Evolutionary conservation across 1,140 invertebrate species (phyloP), one percentile per base, ranked within the genome.

Genomic region (Battus philenor): DNA sequence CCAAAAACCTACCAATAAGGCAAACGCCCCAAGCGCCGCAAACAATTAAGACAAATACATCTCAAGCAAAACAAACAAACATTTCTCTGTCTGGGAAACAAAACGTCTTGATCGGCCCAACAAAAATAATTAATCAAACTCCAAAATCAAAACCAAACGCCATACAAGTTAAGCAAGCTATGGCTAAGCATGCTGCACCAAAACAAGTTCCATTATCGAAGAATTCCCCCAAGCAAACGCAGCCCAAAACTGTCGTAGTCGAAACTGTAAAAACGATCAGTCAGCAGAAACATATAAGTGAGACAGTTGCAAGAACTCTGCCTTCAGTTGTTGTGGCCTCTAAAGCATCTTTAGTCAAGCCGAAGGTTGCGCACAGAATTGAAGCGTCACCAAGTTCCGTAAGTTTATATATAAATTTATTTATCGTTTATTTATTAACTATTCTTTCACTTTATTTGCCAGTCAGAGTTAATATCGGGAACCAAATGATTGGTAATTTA

Each of bases 291-390:
- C 44, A n/a, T 58, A 51, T 45, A 54, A 61, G 0, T 44, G 62
- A 31, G 17, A 34, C 45, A 1, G 50, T 49, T 15, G 39, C 59
- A 0, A 66, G 70, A 8, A 44, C 69, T 0, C 41, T 68, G 41
- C 65, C 71, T 0, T 61, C 74, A 0, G 54, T 71, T 0, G 64
- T 78, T 1, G 47, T 69, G 0, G 30, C 70, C 3, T 65, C 76
- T 2, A 66, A 70, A 15, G 62, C 74, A 4, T 74, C 73, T 11
- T 47, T 80, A 2, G 55, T 68, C 18, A 77, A 79, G 34, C 77
- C 73, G 29, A 62, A 78, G 27, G 63, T 68, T 1, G 20, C 74
- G 9, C 48, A 56, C 10, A 78, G 73, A 52, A 53, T 56, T 18
- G 76, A 77, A 41, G 49, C 58, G 0, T 44, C 61, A 33, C 73